Evolutionary conservation across 2,113 vertebrate genomes (phyloP).

Genomic region (Nerophis ophidion): DNA sequence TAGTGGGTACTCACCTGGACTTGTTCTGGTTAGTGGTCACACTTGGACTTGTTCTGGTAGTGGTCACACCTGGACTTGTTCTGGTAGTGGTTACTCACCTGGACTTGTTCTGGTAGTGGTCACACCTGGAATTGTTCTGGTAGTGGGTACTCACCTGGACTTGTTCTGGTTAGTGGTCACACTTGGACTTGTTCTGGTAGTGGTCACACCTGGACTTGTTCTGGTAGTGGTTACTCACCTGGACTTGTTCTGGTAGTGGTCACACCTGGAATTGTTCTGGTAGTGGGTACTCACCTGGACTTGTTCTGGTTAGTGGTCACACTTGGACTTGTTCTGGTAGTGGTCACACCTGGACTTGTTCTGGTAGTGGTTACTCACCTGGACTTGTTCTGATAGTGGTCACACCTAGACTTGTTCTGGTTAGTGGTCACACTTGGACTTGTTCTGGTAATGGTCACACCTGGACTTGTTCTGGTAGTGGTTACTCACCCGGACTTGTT

Average conservation of each 20-base stretch:
- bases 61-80: background rate
- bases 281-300: no score
- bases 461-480: no score
- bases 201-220: conserved; percentile 6
- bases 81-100: background rate
- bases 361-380: no score
- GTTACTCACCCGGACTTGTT: no score
- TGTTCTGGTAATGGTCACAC: no score
- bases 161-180: background rate
- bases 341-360: no score
- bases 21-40: background rate
- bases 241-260: no score
- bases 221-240: background rate
- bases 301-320: no score
- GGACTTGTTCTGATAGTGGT: background rate
- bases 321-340: background rate
- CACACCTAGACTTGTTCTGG: background rate
- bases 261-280: no score
- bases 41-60: conserved; percentile 9
- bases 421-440: no score
- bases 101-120: conserved; percentile 7
- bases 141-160: background rate
- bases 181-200: background rate
- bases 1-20: background rate
- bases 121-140: background rate